phyloP scores from a whole-genome alignment of 1,140 invertebrate species.

The Drosophila simulans region DNA sequence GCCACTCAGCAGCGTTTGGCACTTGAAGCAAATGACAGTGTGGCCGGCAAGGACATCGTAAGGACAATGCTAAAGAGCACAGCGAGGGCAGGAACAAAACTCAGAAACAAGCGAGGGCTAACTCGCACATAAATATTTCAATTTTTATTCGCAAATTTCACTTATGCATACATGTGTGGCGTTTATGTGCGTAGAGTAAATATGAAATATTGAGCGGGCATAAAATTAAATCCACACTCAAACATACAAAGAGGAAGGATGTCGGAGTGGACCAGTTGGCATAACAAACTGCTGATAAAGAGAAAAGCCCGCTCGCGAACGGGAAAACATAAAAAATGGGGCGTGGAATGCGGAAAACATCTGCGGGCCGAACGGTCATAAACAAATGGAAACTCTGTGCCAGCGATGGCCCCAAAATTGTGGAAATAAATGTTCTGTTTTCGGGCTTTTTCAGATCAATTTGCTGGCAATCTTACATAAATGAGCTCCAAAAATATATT shows the following conservation, averaged over 20 bases:
- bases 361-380: constrained; percentile 46
- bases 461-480: constrained; percentile 28
- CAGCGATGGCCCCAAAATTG: constrained; percentile 34
- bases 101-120: constrained; percentile 1
- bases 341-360: constrained; percentile 49
- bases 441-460: constrained; percentile 9
- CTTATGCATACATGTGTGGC: constrained; percentile 49
- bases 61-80: constrained; percentile 68
- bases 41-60: constrained; percentile 72
- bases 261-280: constrained; percentile 28
- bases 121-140: constrained; percentile 76
- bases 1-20: constrained; percentile 78
- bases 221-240: constrained; percentile 76
- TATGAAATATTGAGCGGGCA: constrained; percentile 69
- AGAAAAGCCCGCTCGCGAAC: constrained; percentile 62
- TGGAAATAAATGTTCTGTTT: constrained; percentile 62
- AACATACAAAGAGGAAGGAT: constrained; percentile 16
- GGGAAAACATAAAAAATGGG: constrained; percentile 34
- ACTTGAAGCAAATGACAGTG: constrained; percentile 73
- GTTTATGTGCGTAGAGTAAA: constrained; percentile 43
- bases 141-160: constrained; percentile 65
- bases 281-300: constrained; percentile 79
- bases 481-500: constrained; percentile 10
- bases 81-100: constrained; percentile 19
- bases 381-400: constrained; percentile 43